These are phyloP conservation scores for Amiota communis DNA, from an alignment of 2,888 invertebrate genomes.

Conservation along the genomic window DNA sequence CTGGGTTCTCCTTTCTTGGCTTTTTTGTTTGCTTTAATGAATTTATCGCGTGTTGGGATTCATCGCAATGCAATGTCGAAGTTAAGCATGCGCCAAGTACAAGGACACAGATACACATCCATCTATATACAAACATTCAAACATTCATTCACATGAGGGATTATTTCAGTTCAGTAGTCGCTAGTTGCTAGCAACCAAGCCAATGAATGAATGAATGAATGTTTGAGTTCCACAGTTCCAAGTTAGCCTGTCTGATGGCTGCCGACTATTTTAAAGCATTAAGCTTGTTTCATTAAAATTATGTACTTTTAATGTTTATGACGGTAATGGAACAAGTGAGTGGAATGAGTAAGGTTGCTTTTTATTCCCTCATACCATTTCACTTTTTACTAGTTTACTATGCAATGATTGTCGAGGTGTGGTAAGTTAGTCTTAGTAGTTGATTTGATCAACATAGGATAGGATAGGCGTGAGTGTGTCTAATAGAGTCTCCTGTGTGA, in stretches of 20 bases:
- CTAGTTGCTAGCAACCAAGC: background rate
- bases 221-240: too few relatives aligned
- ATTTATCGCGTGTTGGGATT: conserved; percentile 64
- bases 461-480: background rate
- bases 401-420: too few relatives aligned
- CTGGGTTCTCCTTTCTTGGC: background rate
- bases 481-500: background rate
- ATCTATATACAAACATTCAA: too few relatives aligned
- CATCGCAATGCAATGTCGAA: conserved; percentile 36
- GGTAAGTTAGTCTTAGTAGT: background rate
- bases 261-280: conserved; percentile 32
- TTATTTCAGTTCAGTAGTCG: background rate
- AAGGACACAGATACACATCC: conserved; percentile 4
- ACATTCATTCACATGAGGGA: background rate
- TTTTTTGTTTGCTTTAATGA: conserved; percentile 54
- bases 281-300: conserved; percentile 50
- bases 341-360: background rate
- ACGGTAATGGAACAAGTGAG: conserved; percentile 15
- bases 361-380: background rate
- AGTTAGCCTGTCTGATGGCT: background rate
- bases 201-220: background rate
- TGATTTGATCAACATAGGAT: background rate
- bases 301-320: conserved; percentile 56
- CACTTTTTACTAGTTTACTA: background rate
- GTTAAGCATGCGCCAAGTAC: conserved; percentile 25